Conservation (phyloP, 1,140 invertebrate genomes). For the Apis cerana region DNA sequence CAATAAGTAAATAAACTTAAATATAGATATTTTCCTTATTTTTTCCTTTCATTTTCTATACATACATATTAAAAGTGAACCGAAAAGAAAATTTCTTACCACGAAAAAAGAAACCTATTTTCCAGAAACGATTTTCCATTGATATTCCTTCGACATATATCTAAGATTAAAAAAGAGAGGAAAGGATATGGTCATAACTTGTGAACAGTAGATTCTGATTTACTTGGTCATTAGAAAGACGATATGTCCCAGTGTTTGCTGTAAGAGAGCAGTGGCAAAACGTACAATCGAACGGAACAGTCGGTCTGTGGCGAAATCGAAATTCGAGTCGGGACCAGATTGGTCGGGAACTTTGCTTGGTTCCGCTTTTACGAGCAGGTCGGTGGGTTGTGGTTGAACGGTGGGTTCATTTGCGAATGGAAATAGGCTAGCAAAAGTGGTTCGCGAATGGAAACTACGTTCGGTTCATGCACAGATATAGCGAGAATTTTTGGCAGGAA, state of each 20-base stretch:
- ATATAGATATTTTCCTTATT: no score
- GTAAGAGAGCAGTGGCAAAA: constrained; percentile 20
- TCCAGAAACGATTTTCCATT: no score
- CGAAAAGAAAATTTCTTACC: no score
- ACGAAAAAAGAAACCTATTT: no score
- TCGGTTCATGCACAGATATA: neutral
- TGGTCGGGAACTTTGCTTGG: constrained; percentile 39
- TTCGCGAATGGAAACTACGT: neutral
- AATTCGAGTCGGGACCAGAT: constrained; percentile 34
- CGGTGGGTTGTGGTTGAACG: constrained; percentile 26
- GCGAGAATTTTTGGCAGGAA: neutral
- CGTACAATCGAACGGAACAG: constrained; percentile 29
- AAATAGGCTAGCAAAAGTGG: constrained; percentile 32
- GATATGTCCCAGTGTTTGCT: constrained; percentile 6
- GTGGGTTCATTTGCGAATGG: constrained; percentile 43
- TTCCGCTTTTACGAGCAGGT: constrained; percentile 23
- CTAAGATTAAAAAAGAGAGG: neutral
- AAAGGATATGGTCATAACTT: neutral
- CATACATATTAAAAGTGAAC: no score
- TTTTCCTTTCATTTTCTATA: no score
- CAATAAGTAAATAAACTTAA: no score
- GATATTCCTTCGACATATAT: no score
- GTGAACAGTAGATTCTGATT: neutral
- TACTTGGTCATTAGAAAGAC: neutral
- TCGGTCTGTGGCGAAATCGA: constrained; percentile 35